Base-by-base conservation (phyloP, 2,888 invertebrate species). In the Hirudinaria manillensis region DNA sequence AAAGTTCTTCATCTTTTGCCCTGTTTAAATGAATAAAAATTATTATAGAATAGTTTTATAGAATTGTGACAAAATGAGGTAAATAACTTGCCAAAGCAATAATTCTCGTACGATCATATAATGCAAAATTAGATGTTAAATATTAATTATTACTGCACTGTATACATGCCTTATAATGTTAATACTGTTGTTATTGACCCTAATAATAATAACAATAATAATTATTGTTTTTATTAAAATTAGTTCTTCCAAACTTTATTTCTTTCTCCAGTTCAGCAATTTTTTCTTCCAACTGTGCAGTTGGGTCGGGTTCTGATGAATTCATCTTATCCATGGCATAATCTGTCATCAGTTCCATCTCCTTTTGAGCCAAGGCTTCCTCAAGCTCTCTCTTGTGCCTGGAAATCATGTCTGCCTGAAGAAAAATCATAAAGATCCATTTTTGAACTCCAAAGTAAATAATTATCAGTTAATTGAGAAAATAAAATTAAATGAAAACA, bases 351-450 rank as follows among this genome's bases (percentile, higher is more conserved):
- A 73, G 34, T 19, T 73, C 55, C 19, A 79, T 77, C 7, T 76
- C 75, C 67, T 79, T 76, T 32, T 78, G 73, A 7, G 80, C 73
- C 29, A 79, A 77, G 19, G 80, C 80, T 32, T 80, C 80, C 77
- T 83, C 83, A 32, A 84, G 75, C 7, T 83, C 83, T 81, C 82
- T 81, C 72, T 81, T 81, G 77, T 82, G 83, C 24, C 83, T 78
- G 29, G 79, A 76, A 75, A 81, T 74, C 53, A 78, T 51, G 27
- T 70, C 72, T 3, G 75, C 70, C 73, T 65, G 7, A n/a, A n/a
- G 32, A 27, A 3, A 16, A 34, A 32, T 10, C 7, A n/a, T 13
- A 68, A 6, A 68, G 13, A 68, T 19, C 24, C 34, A 68, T 29
- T 29, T 16, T 45, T 45, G 45, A 45, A 10, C 10, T 45, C n/a